phyloP scores from a whole-genome alignment of 1,140 invertebrate genomes.

The Drosophila equinoxialis region DNA sequence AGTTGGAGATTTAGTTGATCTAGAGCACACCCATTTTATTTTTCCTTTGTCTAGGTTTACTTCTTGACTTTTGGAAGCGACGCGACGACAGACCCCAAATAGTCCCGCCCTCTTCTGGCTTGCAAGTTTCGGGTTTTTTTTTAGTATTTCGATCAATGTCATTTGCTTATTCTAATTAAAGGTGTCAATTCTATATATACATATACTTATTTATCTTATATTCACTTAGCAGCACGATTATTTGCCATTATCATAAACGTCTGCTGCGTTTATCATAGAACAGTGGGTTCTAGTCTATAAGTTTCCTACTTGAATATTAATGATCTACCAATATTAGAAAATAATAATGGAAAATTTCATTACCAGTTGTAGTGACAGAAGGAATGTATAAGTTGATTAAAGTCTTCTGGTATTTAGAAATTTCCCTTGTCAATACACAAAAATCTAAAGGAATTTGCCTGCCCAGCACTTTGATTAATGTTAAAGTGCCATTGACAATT shows the following conservation, averaged over 20 bases:
- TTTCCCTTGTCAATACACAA: no score
- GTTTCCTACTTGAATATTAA: neutral
- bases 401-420: no score
- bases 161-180: slow-evolving; percentile 43
- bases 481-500: neutral
- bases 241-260: slow-evolving; percentile 33
- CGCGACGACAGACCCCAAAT: neutral
- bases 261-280: slow-evolving; percentile 12
- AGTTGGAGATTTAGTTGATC: slow-evolving; percentile 1
- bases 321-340: neutral
- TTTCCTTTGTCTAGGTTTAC: slow-evolving; percentile 15
- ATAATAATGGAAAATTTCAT: no score
- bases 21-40: neutral
- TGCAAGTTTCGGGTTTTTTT: no score
- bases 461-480: neutral
- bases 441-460: neutral
- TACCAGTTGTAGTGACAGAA: no score
- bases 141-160: slow-evolving; percentile 16
- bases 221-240: slow-evolving; percentile 30
- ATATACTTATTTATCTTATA: slow-evolving; percentile 14
- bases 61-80: slow-evolving; percentile 12
- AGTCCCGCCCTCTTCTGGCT: no score
- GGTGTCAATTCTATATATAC: slow-evolving; percentile 45
- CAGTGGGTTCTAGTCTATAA: slow-evolving; percentile 12
- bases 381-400: no score